Conservation (phyloP, 1,140 invertebrate genomes). For the Drosophila saltans region DNA sequence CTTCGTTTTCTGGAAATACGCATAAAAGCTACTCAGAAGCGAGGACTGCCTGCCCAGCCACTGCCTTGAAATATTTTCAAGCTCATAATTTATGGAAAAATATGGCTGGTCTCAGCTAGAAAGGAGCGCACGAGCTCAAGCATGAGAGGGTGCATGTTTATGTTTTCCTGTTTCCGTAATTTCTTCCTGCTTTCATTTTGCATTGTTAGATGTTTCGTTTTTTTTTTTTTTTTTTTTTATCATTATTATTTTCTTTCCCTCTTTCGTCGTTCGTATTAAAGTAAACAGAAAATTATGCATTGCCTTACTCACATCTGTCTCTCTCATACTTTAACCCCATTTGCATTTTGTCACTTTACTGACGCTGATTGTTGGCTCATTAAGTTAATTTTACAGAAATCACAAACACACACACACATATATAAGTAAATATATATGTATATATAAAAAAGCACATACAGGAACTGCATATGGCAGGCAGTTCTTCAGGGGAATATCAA, state of each 20-base stretch:
- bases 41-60: background rate
- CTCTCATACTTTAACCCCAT: constrained; percentile 1
- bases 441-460: background rate
- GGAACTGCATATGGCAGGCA: background rate
- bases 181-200: constrained; percentile 68
- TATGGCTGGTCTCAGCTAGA: constrained; percentile 30
- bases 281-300: constrained; percentile 46
- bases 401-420: no score
- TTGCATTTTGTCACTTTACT: constrained; percentile 26
- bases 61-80: constrained; percentile 68
- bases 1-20: constrained; percentile 39
- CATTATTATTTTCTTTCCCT: constrained; percentile 37
- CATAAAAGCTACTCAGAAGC: constrained; percentile 62
- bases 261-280: constrained; percentile 6
- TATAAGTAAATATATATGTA: background rate
- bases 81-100: constrained; percentile 78
- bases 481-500: background rate
- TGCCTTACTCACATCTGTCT: constrained; percentile 16
- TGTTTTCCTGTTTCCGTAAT: constrained; percentile 80
- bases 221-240: constrained; percentile 19
- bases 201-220: constrained; percentile 29
- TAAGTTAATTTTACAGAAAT: constrained; percentile 29
- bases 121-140: background rate
- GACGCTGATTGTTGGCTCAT: constrained; percentile 46
- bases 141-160: constrained; percentile 53